Evolutionary conservation across 2,888 invertebrate genomes (phyloP).

Genomic region (Schizotus pectinicornis): DNA sequence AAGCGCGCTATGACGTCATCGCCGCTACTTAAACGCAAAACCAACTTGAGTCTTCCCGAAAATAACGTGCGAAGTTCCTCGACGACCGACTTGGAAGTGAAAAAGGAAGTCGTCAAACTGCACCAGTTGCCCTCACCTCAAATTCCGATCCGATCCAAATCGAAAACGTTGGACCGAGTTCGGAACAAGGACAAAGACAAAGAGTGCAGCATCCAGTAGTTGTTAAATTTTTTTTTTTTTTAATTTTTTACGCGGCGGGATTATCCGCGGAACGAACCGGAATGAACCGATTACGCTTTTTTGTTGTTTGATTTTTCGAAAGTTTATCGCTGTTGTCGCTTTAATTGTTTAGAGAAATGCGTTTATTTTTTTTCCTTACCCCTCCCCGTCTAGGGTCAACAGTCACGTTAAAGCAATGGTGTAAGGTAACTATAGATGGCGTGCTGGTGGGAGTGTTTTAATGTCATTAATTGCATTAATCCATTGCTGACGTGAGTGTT

Average conservation of each 20-base stretch:
- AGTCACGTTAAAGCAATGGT: conserved; percentile 59
- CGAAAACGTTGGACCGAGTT: conserved; percentile 1
- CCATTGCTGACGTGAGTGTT: conserved; percentile 61
- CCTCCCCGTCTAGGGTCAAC: conserved; percentile 46
- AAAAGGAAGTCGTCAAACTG: conserved; percentile 40
- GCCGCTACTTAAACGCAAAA: conserved; percentile 39
- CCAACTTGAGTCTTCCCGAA: conserved; percentile 2
- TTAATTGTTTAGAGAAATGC: conserved; percentile 49
- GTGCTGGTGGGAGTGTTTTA: conserved; percentile 34
- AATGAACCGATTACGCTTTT: conserved; percentile 32
- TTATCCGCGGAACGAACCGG: conserved; percentile 43
- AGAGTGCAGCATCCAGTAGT: conserved; percentile 52
- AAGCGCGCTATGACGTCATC: conserved; percentile 40
- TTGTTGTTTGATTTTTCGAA: conserved; percentile 24
- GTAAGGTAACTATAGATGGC: conserved; percentile 56
- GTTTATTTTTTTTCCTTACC: conserved; percentile 36
- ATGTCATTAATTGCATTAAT: conserved; percentile 43
- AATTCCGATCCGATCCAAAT: conserved; percentile 2
- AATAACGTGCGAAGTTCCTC: conserved; percentile 35
- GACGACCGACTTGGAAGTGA: conserved; percentile 34
- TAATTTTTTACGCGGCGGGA: conserved; percentile 50
- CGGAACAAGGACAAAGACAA: conserved; percentile 44
- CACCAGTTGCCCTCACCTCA: conserved; percentile 38
- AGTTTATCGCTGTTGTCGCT: conserved; percentile 44
- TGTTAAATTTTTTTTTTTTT: conserved; percentile 46